Conservation (phyloP, 2,888 invertebrate species). For the Drosophila meridiana region DNA sequence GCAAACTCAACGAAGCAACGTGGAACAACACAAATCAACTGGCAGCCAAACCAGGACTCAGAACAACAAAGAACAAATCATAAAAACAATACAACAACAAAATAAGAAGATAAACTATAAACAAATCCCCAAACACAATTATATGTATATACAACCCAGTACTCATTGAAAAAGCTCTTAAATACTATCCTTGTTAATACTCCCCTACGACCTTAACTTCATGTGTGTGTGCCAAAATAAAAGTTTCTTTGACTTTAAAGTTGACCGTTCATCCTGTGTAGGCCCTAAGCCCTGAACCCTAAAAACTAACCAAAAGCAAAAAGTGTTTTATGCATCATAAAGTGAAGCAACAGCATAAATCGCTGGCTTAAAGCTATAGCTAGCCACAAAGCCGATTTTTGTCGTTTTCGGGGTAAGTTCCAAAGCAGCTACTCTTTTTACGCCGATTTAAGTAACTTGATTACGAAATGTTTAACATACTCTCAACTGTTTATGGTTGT, state of each 20-base stretch:
- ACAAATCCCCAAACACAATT: background rate
- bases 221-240: conserved; percentile 22
- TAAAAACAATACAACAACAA: background rate
- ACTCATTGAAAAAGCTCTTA: background rate
- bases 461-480: conserved; percentile 4
- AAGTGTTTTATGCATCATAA: conserved; percentile 24
- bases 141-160: background rate
- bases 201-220: background rate
- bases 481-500: conserved; percentile 5
- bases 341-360: conserved; percentile 53
- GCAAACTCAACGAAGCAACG: conserved; percentile 69
- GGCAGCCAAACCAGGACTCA: conserved; percentile 24
- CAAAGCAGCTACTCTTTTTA: conserved; percentile 17
- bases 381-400: conserved; percentile 44
- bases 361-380: conserved; percentile 35
- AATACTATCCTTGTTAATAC: conserved; percentile 6
- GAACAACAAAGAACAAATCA: conserved; percentile 19
- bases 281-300: conserved; percentile 12
- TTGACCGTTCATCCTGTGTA: conserved; percentile 16
- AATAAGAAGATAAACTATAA: conserved; percentile 3
- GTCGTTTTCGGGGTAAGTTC: conserved; percentile 55
- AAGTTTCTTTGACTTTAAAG: conserved; percentile 17
- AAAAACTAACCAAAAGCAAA: conserved; percentile 6
- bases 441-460: conserved; percentile 7
- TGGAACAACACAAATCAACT: conserved; percentile 55